These are phyloP conservation scores for Smithornis capensis DNA, from an alignment of 2,113 vertebrate species.

Conservation along the genomic window DNA sequence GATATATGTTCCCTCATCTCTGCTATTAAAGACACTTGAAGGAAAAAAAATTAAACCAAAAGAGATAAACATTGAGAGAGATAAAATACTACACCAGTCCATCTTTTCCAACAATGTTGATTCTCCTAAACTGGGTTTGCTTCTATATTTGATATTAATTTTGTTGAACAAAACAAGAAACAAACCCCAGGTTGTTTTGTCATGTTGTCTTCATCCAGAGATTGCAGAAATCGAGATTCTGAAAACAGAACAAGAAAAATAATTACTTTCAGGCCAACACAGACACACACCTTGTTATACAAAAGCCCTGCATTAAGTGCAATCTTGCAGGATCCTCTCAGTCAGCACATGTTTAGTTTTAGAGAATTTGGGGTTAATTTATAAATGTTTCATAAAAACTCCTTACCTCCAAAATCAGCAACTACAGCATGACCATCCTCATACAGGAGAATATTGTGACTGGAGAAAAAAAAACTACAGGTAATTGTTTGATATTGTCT, in stretches of 20 bases:
- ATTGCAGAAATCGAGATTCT: slow-evolving; percentile 94
- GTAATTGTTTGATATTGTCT: background rate
- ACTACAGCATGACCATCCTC: slow-evolving; percentile 94
- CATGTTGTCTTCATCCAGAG: slow-evolving; percentile 94
- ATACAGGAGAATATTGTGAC: slow-evolving; percentile 94
- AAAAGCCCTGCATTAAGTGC: background rate
- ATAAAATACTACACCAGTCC: background rate
- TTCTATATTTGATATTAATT: slow-evolving; percentile 9
- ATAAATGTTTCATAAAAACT: background rate
- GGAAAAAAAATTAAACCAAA: background rate
- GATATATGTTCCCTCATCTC: background rate
- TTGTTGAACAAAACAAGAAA: slow-evolving; percentile 4
- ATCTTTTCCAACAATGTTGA: background rate
- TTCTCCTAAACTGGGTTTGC: background rate
- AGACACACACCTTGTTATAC: background rate
- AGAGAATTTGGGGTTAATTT: background rate
- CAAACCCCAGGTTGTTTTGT: slow-evolving; percentile 97
- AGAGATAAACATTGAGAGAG: background rate
- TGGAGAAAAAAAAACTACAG: slow-evolving; percentile 15
- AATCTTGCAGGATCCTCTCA: background rate
- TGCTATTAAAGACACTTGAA: background rate
- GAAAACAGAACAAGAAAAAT: background rate
- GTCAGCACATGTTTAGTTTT: background rate
- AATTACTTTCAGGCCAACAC: background rate
- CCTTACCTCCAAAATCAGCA: slow-evolving; percentile 93